Evolutionary conservation across 2,797 vertebrate species (phyloP), one percentile per base, ranked within the genome.

Genomic region (Chrysocyon brachyurus): DNA sequence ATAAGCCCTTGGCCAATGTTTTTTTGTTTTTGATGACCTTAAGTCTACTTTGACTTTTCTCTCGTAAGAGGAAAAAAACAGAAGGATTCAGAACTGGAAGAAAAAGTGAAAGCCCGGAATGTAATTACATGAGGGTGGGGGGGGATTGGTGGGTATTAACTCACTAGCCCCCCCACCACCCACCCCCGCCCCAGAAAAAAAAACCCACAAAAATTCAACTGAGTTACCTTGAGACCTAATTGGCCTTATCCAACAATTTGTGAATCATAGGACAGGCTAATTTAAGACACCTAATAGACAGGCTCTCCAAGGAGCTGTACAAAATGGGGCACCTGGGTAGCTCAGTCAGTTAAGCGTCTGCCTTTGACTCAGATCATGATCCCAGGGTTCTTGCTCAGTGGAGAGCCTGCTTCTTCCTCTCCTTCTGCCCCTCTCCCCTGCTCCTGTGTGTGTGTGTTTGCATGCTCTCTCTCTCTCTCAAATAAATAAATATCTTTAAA

Each of bases 31-130:
- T 73, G 96, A 86, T 85, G 49, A 94, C 97, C 87, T 81, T 36
- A 96, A 97, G 72, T 87, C 94, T 98, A 28, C 92, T 98, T 98
- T 97, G 59, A 97, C 61, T 97, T 97, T 91, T 81, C 64, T 98
- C 97, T 90, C 40, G 28, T 36, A 73, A 84, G 87, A 93, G 88
- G 89, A 16, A 75, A 85, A 94, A 64, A 68, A 70, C 6, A 90
- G 33, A 91, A 89, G 85, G 82, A 97, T 84, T 94, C 28, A 26
- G 54, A 86, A 81, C 56, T 57, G 17, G 95, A 97, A 95, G 40
- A 46, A 52, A 89, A 40, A 12, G 12, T 79, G 49, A 87, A 90
- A 87, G n/a, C 33, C 21, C 31, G 46, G 28, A 89, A 91, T 87
- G 19, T 73, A 90, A 54, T 92, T 59, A 91, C 4, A 28, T n/a